Evolutionary conservation across 1,140 invertebrate species (phyloP), one percentile per base, ranked within the genome.

Genomic region (Pogonomyrmex barbatus): DNA sequence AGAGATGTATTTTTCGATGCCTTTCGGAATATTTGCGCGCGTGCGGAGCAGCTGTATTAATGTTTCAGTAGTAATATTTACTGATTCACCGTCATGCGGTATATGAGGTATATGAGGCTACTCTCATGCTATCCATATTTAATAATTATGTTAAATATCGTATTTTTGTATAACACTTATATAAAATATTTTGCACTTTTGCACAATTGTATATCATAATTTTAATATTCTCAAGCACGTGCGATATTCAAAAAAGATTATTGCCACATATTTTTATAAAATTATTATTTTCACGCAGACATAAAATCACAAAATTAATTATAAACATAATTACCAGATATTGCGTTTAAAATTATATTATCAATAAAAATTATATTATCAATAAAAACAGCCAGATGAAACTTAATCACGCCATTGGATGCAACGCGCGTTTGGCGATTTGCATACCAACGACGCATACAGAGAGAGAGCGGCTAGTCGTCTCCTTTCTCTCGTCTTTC

Each of bases 361-460:
- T 24, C 24, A 24, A 24, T 24, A 24, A 24, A 24, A 24, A 24
- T 63, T 12, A 30, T 24, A 36, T 52, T 52, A 24, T 82, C 17
- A 14, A 36, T 70, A 58, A 71, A 30, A 52, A 54, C 12, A 39
- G 17, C 5, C 24, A 50, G 24, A 30, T 2, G 9, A 50, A 58
- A 10, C 39, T 24, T 76, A 8, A 56, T 77, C 60, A 83, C 85
- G 68, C 85, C 67, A 73, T 8, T 87, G 85, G 17, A 52, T 14
- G 24, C 42, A 78, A 82, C 79, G 84, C 65, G 75, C 81, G 79
- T 84, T 88, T 88, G 56, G 60, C 85, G 91, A 91, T 90, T 87
- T 87, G 86, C 62, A 60, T 30, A 24, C 58, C 83, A 91, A 91
- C 82, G 90, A 90, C 71, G 85, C 88, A 85, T 87, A 79, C 36